These are phyloP conservation scores for Pteromalus puparum DNA, from an alignment of 1,140 invertebrate genomes.

Conservation along the genomic window DNA sequence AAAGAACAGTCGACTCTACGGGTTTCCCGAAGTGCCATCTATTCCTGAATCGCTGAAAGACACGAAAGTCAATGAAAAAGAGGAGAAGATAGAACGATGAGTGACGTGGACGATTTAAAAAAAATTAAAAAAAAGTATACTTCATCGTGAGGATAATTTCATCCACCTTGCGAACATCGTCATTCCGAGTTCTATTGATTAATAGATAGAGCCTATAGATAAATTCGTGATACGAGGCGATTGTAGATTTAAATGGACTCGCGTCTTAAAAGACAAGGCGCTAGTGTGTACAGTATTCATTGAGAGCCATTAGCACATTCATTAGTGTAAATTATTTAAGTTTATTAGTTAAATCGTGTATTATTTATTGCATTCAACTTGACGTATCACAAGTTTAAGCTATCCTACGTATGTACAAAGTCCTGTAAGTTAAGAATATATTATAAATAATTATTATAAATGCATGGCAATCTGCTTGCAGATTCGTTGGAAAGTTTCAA, in stretches of 20 bases:
- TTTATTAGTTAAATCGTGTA: slow-evolving; percentile 40
- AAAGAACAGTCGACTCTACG: slow-evolving; percentile 45
- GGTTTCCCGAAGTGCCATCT: slow-evolving; percentile 51
- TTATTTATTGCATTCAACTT: slow-evolving; percentile 46
- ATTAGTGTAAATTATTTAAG: slow-evolving; percentile 47
- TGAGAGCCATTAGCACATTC: slow-evolving; percentile 6
- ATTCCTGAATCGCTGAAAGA: slow-evolving; percentile 42
- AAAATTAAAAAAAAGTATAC: slow-evolving; percentile 7
- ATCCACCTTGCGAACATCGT: background rate
- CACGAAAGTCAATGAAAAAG: slow-evolving; percentile 29
- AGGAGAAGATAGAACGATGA: slow-evolving; percentile 48
- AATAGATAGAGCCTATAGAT: background rate
- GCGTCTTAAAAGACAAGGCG: background rate
- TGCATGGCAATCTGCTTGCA: slow-evolving; percentile 24
- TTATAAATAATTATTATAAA: slow-evolving; percentile 47
- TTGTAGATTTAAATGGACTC: background rate
- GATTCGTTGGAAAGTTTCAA: slow-evolving; percentile 35
- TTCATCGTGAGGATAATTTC: background rate
- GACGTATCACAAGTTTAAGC: slow-evolving; percentile 35
- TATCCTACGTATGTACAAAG: slow-evolving; percentile 50
- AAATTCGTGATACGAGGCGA: background rate
- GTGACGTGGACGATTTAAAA: background rate
- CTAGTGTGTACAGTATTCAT: slow-evolving; percentile 44
- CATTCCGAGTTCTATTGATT: background rate
- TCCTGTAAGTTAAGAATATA: slow-evolving; percentile 41